A percentile compares a stretch with the other conserved stretches of the same genome.
Evolutionary conservation across 2,888 invertebrate species (phyloP).

Genomic region (Gortyna flavago): DNA sequence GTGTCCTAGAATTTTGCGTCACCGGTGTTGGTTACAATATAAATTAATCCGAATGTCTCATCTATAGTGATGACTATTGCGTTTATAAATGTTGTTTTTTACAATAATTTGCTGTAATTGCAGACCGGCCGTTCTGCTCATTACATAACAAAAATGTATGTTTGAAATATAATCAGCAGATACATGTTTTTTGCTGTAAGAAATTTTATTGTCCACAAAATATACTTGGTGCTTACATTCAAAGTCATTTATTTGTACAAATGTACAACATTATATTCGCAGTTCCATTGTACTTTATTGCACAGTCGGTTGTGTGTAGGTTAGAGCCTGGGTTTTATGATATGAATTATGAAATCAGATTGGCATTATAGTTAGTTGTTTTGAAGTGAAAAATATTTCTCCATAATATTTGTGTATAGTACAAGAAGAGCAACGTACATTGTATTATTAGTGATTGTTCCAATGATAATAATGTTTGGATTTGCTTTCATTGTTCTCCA

Average conservation of each 20-base stretch:
- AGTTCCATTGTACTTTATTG: conserved; percentile 51
- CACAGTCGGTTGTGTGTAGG: conserved; percentile 51
- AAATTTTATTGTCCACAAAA: conserved; percentile 60
- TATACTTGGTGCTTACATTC: conserved; percentile 33
- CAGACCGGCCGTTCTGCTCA: conserved; percentile 11
- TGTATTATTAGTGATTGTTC: conserved; percentile 56
- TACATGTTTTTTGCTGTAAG: conserved; percentile 58
- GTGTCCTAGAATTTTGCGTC: conserved; percentile 47
- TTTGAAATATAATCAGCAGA: conserved; percentile 56
- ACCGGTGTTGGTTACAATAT: conserved; percentile 28
- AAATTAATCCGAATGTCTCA: conserved; percentile 31
- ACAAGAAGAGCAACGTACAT: conserved; percentile 41
- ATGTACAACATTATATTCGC: conserved; percentile 48
- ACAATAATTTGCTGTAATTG: conserved; percentile 46
- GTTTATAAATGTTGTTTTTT: conserved; percentile 41
- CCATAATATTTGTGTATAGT: conserved; percentile 45
- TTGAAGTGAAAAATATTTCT: conserved; percentile 43
- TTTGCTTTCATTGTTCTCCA: conserved; percentile 61
- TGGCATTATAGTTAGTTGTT: conserved; percentile 37
- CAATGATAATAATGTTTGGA: conserved; percentile 61
- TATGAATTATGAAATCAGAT: conserved; percentile 30
- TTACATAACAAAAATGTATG: conserved; percentile 28
- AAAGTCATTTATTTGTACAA: conserved; percentile 64
- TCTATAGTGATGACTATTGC: conserved; percentile 27
- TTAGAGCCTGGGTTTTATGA: conserved; percentile 22